phyloP scores from a whole-genome alignment of 2,797 vertebrate genomes.

The Threskiornis aethiopicus region DNA sequence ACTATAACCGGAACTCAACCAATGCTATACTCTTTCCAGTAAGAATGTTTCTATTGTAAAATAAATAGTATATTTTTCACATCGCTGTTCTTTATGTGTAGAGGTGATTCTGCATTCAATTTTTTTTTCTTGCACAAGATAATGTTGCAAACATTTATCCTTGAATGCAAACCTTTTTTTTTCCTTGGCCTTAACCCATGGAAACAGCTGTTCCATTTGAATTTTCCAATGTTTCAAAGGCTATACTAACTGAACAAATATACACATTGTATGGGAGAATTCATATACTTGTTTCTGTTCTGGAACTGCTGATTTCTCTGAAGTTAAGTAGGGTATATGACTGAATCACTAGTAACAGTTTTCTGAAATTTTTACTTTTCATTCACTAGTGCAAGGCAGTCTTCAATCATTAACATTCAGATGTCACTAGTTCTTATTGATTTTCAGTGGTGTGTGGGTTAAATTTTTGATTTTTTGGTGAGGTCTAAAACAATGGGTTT shows the following conservation, averaged over 20 bases:
- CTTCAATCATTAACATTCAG: background rate
- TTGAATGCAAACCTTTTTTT: background rate
- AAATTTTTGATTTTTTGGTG: background rate
- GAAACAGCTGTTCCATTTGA: background rate
- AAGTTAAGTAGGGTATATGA: background rate
- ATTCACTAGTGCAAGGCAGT: background rate
- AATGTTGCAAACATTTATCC: background rate
- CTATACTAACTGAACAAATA: background rate
- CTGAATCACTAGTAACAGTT: background rate
- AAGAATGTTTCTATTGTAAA: slow-evolving; percentile 28
- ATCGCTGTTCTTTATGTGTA: background rate
- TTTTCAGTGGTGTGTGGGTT: background rate
- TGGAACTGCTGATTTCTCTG: background rate
- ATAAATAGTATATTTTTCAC: slow-evolving; percentile 29
- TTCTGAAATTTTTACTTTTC: background rate
- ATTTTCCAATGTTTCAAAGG: background rate
- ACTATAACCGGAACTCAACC: background rate
- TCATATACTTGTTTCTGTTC: background rate
- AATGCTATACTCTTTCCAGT: background rate
- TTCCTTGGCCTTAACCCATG: background rate
- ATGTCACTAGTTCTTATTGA: background rate
- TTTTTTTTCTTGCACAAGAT: slow-evolving; percentile 16
- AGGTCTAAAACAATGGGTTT: background rate
- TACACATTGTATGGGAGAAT: background rate
- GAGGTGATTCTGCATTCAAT: slow-evolving; percentile 1